Conservation (phyloP, 2,113 vertebrate genomes). For the Myxocyprinus asiaticus region DNA sequence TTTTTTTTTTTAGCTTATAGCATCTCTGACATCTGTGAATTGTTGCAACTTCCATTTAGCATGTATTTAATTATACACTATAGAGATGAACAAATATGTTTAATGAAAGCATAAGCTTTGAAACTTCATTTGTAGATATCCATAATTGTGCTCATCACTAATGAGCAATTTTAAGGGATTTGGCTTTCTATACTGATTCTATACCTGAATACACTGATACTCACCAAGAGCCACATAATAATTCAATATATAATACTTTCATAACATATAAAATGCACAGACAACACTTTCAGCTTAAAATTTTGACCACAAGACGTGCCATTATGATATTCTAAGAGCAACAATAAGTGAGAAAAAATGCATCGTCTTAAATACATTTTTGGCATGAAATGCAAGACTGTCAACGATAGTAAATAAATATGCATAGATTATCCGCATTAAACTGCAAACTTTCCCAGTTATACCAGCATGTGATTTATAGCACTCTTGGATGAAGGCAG, state of each 20-base stretch:
- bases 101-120: neutral
- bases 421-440: constrained; percentile 31
- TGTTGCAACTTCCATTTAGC: neutral
- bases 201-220: too few relatives aligned
- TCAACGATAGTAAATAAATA: neutral
- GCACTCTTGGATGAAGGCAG: too few relatives aligned
- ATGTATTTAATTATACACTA: neutral
- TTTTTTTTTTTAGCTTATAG: neutral
- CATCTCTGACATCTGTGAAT: neutral
- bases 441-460: neutral
- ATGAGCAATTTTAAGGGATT: neutral
- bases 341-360: neutral
- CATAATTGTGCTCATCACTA: neutral
- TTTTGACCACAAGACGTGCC: neutral
- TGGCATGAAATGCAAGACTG: neutral
- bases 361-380: neutral
- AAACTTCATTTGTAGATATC: neutral
- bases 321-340: neutral
- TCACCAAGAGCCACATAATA: too few relatives aligned
- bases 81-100: neutral
- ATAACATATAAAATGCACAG: too few relatives aligned
- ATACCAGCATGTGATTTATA: too few relatives aligned
- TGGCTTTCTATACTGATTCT: neutral
- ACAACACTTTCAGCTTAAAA: neutral
- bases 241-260: too few relatives aligned